phyloP scores from a whole-genome alignment of 2,888 invertebrate species.

The Physocephala rufipes region DNA sequence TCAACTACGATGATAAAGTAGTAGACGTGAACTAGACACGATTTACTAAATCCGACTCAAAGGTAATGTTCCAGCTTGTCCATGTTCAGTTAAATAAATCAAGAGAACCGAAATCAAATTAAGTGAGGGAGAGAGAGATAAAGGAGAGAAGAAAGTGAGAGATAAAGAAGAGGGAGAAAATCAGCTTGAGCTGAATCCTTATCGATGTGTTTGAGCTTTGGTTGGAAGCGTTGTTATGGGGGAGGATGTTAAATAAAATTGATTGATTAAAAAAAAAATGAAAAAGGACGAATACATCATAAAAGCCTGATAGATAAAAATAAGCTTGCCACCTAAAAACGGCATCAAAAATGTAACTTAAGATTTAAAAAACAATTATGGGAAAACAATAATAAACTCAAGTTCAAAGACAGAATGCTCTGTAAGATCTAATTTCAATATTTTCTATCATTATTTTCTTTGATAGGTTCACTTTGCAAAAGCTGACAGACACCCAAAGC shows the following conservation, averaged over 20 bases:
- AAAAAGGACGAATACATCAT: constrained; percentile 13
- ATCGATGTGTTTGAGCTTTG: background rate
- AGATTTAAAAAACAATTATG: too few relatives aligned
- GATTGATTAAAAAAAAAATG: constrained; percentile 9
- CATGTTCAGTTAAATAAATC: constrained; percentile 2
- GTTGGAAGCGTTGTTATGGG: background rate
- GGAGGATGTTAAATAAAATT: too few relatives aligned
- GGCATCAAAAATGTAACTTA: background rate
- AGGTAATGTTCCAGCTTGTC: constrained; percentile 5
- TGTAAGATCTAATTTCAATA: background rate
- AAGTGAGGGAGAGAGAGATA: too few relatives aligned
- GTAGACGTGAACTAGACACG: background rate
- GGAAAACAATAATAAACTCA: too few relatives aligned
- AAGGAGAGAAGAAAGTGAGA: too few relatives aligned
- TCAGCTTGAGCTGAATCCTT: constrained; percentile 2
- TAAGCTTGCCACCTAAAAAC: constrained; percentile 6
- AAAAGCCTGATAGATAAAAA: background rate
- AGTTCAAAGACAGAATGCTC: too few relatives aligned
- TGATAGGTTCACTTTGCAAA: too few relatives aligned
- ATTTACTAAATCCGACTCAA: constrained; percentile 21
- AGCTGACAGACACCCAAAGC: too few relatives aligned
- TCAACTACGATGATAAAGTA: background rate
- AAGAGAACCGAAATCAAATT: constrained; percentile 15
- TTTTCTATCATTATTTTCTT: too few relatives aligned
- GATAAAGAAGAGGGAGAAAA: constrained; percentile 6